A percentile compares a stretch with the other conserved stretches of the same genome.
Conservation (phyloP, 2,113 vertebrate genomes). For the Cyanocitta stelleri region DNA sequence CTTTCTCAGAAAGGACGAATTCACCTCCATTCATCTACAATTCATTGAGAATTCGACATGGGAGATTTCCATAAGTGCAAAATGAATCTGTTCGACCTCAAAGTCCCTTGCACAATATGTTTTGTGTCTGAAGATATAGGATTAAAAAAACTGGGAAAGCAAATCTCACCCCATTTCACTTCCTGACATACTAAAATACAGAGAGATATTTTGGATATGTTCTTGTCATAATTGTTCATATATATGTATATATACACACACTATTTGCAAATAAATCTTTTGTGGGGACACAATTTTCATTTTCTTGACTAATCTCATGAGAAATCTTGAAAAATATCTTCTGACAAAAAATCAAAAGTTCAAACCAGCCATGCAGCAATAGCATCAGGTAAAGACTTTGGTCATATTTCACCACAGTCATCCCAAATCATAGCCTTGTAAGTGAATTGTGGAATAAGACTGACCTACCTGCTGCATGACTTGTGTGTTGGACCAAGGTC, state of each 20-base stretch:
- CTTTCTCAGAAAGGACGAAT: background rate
- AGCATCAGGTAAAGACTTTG: background rate
- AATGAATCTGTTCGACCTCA: background rate
- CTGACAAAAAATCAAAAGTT: background rate
- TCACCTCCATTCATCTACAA: background rate
- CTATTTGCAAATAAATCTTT: background rate
- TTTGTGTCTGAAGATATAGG: background rate
- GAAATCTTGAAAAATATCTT: background rate
- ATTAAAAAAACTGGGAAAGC: background rate
- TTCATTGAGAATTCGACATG: rapidly evolving
- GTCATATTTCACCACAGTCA: background rate
- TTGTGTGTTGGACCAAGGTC: background rate
- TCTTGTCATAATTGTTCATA: background rate
- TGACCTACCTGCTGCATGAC: background rate
- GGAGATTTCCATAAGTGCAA: background rate
- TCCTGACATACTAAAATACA: background rate
- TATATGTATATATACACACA: rapidly evolving
- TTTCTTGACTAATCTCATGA: background rate
- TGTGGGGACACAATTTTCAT: background rate
- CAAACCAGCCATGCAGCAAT: background rate
- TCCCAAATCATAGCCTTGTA: background rate
- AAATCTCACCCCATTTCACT: background rate
- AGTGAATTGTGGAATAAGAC: background rate
- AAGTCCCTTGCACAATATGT: background rate
- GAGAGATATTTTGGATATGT: background rate